phyloP scores from a whole-genome alignment of 1,140 invertebrate genomes.

The Physella acuta region DNA sequence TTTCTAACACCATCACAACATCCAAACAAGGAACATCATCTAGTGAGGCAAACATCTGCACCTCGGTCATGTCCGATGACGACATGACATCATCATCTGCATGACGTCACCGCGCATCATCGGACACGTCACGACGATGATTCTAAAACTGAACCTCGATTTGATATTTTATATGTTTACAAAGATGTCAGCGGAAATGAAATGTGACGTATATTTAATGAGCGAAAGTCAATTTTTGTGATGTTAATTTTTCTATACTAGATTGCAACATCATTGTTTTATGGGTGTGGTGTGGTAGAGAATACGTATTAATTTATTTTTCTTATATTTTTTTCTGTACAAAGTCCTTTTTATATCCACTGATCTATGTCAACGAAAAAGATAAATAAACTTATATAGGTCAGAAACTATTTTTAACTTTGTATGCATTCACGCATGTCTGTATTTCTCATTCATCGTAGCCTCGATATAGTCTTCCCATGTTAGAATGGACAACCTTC shows the following conservation, averaged over 20 bases:
- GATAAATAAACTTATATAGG: slow-evolving; percentile 18
- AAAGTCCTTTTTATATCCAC: neutral
- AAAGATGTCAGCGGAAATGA: too few relatives aligned
- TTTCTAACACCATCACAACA: slow-evolving; percentile 32
- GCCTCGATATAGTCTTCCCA: neutral
- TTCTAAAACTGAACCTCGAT: neutral
- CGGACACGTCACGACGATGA: neutral
- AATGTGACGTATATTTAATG: too few relatives aligned
- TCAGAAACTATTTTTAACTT: slow-evolving; percentile 6
- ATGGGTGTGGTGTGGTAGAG: slow-evolving; percentile 13
- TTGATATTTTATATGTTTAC: neutral
- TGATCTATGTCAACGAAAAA: slow-evolving; percentile 11
- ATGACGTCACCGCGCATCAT: neutral
- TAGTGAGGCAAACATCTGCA: slow-evolving; percentile 38
- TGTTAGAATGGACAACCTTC: neutral
- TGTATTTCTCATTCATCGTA: slow-evolving; percentile 3
- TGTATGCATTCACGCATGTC: slow-evolving; percentile 3
- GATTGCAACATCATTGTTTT: too few relatives aligned
- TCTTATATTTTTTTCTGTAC: slow-evolving; percentile 12
- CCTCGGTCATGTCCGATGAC: neutral
- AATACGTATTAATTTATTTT: too few relatives aligned
- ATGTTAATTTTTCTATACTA: too few relatives aligned
- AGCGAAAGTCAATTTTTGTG: too few relatives aligned
- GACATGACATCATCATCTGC: neutral
- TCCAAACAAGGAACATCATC: slow-evolving; percentile 37